These are phyloP conservation scores for Cyprinella venusta DNA, from an alignment of 2,797 vertebrate species.

Conservation along the genomic window DNA sequence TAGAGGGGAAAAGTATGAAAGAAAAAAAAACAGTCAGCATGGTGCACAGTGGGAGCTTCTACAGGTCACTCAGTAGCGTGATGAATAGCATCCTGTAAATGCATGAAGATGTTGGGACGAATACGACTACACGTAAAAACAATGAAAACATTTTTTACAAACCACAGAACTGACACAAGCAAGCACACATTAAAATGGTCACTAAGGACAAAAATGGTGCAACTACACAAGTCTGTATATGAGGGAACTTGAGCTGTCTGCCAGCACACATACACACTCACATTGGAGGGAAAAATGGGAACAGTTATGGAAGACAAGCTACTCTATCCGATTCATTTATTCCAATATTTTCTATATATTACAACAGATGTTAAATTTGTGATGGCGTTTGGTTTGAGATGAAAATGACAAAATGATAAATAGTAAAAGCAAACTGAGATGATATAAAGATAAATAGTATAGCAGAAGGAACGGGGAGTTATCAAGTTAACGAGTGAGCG, in stretches of 20 bases:
- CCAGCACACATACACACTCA: slow-evolving; percentile 29
- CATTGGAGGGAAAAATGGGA: neutral
- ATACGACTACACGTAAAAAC: neutral
- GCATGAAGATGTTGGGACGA: neutral
- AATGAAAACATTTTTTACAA: slow-evolving; percentile 4
- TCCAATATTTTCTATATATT: slow-evolving; percentile 10
- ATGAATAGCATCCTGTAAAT: slow-evolving; percentile 16
- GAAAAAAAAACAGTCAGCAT: neutral
- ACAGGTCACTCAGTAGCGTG: neutral
- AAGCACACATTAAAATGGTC: slow-evolving; percentile 24
- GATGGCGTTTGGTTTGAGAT: neutral
- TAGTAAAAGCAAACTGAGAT: slow-evolving; percentile 39
- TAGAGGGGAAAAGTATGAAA: slow-evolving; percentile 7
- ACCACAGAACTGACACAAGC: slow-evolving; percentile 24
- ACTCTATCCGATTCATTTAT: neutral
- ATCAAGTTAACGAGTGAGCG: neutral
- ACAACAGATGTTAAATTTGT: slow-evolving; percentile 22
- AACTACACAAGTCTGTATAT: slow-evolving; percentile 4
- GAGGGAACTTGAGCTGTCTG: neutral
- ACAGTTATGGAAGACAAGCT: neutral
- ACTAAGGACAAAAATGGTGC: neutral
- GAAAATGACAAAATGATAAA: neutral
- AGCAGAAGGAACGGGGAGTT: slow-evolving; percentile 18
- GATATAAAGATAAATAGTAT: slow-evolving; percentile 7
- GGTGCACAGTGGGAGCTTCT: neutral